Conservation (phyloP, 2,113 vertebrate species). For the Pteropus alecto region DNA sequence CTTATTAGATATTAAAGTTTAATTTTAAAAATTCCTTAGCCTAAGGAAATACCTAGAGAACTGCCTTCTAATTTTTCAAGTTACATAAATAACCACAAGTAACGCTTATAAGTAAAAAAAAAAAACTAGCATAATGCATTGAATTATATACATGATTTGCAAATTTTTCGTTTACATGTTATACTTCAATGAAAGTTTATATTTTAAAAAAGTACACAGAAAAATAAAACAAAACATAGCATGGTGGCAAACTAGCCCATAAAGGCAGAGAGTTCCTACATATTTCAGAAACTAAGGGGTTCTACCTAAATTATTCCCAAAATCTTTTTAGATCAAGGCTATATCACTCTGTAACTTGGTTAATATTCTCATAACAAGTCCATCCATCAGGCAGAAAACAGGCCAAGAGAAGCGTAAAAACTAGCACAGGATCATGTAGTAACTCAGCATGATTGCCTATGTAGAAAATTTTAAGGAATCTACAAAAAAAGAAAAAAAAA, state of each 20-base stretch:
- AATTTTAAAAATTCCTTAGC: slow-evolving; percentile 19
- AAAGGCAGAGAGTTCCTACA: background rate
- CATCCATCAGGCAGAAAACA: background rate
- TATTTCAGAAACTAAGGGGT: background rate
- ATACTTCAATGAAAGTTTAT: background rate
- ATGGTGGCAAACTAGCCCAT: background rate
- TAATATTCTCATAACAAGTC: background rate
- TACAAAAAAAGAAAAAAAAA: background rate
- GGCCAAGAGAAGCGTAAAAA: background rate
- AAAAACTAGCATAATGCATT: background rate
- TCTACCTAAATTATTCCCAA: background rate
- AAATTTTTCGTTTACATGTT: background rate
- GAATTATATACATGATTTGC: background rate
- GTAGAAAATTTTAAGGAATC: background rate
- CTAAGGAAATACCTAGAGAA: background rate
- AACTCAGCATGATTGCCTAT: background rate
- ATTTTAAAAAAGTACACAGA: background rate
- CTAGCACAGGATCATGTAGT: background rate
- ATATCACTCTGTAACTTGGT: background rate
- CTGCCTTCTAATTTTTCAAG: background rate
- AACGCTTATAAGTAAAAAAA: slow-evolving; percentile 22
- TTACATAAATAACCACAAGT: slow-evolving; percentile 25
- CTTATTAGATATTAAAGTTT: slow-evolving; percentile 20
- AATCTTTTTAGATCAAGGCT: background rate
- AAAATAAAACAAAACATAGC: background rate